These are phyloP conservation scores for Cercopithecus mona DNA, from an alignment of 2,113 vertebrate species.

Conservation along the genomic window DNA sequence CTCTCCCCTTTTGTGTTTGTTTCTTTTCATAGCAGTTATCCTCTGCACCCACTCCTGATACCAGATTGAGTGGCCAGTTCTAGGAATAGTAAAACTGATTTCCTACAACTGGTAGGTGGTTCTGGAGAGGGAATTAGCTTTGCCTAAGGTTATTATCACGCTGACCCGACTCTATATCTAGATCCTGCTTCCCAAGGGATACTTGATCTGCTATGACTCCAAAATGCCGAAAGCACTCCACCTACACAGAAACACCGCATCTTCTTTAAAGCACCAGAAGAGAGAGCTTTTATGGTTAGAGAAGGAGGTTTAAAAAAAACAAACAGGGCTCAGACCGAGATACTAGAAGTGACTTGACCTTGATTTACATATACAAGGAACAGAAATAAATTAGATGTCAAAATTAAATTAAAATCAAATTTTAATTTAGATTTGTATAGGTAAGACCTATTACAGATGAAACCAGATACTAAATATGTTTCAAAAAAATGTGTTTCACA, in stretches of 20 bases:
- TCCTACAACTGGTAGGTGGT: background rate
- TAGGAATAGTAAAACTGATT: background rate
- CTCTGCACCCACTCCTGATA: background rate
- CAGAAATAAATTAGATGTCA: background rate
- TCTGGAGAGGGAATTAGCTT: background rate
- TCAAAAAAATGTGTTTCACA: background rate
- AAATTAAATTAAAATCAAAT: too few species aligned
- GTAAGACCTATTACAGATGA: slow-evolving; percentile 5
- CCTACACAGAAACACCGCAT: background rate
- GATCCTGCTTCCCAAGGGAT: background rate
- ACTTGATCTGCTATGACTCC: background rate
- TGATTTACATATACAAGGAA: background rate
- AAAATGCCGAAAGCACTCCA: background rate
- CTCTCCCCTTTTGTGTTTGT: background rate
- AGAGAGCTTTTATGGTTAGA: background rate
- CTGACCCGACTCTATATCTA: background rate
- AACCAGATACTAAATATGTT: background rate
- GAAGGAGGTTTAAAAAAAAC: background rate
- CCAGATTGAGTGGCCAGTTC: background rate
- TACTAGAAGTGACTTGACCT: background rate
- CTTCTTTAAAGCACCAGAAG: background rate
- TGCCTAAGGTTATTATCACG: background rate
- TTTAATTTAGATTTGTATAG: slow-evolving; percentile 11
- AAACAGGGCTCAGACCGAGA: background rate
- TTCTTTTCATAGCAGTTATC: background rate